Base-by-base conservation (phyloP, 2,113 vertebrate species). In the Chamaetylas fuelleborni region DNA sequence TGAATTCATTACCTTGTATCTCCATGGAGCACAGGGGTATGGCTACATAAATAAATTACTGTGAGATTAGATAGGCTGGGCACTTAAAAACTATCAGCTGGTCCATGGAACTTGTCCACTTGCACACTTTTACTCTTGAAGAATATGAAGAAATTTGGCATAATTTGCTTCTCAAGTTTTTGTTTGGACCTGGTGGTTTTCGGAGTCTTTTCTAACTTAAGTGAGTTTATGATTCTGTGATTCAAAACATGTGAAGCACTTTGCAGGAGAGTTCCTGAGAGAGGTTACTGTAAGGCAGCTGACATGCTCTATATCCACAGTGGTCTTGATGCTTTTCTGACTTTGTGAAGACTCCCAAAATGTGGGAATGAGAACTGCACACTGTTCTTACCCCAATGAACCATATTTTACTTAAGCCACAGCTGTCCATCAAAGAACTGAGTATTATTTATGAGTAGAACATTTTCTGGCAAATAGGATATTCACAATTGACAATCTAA, bases 1-100 rank as follows among this genome's bases (percentile, higher is more conserved):
- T 76, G 50, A 86, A 88, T 95, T 91, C 71, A 48, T 88, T 79
- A 50, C 29, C 33, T 88, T 23, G 11, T 20, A 45, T 51, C 77
- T 84, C 72, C 51, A 36, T 5, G 57, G 83, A 86, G 38, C 29
- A 40, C 80, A 84, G 28, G 24, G 10, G 4, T 66, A 70, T 43
- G 60, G 51, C 79, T 66, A 19, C 88, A 81, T 78, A 56, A 92
- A 93, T 84, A 93, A 95, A 92, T 90, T 91, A 78, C 56, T 77
- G 15, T 0, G 2, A 80, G 67, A 47, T 69, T 73, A 77, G 71
- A 65, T 5, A 74, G 43, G 38, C 1, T 74, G 17, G 58, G 24
- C 31, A 29, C 24, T 47, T 67, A 20, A 78, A 88, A 93, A 29
- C 16, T 62, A n/a, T 31, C 47, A 74, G 9, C 56, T 71, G 38